Evolutionary conservation across 2,888 invertebrate species (phyloP).

Genomic region (Meteorus colon): DNA sequence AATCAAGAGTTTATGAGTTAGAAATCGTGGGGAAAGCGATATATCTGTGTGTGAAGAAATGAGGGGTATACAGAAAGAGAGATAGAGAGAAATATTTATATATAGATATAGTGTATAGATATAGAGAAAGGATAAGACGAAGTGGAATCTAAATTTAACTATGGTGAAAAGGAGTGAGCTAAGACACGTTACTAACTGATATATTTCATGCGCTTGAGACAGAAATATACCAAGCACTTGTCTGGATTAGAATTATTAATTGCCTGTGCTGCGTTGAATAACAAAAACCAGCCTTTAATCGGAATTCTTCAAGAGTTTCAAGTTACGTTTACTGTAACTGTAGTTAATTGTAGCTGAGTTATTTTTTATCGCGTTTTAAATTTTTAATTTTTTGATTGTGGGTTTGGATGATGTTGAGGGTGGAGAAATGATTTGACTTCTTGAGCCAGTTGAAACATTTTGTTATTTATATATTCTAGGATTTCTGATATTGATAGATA

Average conservation of each 20-base stretch:
- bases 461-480: no score
- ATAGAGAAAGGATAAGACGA: slow-evolving; percentile 51
- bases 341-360: no score
- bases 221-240: neutral
- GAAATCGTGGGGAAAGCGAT: neutral
- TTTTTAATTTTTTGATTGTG: no score
- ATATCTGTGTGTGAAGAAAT: neutral
- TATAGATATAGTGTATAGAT: slow-evolving; percentile 12
- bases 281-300: neutral
- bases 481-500: no score
- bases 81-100: neutral
- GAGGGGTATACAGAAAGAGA: neutral
- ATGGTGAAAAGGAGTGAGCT: slow-evolving; percentile 30
- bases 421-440: no score
- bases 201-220: slow-evolving; percentile 16
- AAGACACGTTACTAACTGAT: slow-evolving; percentile 35
- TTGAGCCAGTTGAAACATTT: no score
- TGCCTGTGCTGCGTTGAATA: slow-evolving; percentile 26
- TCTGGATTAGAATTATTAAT: slow-evolving; percentile 44
- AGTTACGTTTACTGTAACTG: neutral
- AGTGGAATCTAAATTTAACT: slow-evolving; percentile 63
- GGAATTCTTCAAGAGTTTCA: neutral
- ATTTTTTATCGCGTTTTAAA: no score
- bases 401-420: no score
- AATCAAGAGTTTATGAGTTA: neutral